Conservation (phyloP, 2,888 invertebrate genomes). For the Netelia fuscicornis region DNA sequence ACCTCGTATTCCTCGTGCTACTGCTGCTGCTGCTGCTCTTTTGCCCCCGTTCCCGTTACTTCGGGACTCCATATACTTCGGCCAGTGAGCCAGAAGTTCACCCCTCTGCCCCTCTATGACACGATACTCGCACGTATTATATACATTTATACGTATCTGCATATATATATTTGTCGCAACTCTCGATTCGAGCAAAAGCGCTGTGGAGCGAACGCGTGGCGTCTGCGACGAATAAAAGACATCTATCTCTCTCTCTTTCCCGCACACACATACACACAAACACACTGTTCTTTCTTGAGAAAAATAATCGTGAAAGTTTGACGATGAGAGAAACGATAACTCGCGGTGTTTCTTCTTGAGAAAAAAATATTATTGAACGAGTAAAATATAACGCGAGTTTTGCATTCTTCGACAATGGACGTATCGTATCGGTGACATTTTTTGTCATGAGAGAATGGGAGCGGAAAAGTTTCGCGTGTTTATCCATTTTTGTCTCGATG, state of each 20-base stretch:
- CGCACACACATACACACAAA: too few species aligned
- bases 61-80: constrained; percentile 40
- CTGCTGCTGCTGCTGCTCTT: constrained; percentile 42
- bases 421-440: constrained; percentile 1
- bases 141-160: constrained; percentile 10
- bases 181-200: constrained; percentile 51
- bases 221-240: constrained; percentile 62
- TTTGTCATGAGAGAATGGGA: neutral
- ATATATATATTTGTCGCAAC: constrained; percentile 20
- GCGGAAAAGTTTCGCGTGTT: neutral
- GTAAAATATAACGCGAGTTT: constrained; percentile 20
- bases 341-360: constrained; percentile 19
- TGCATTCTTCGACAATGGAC: neutral
- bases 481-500: neutral
- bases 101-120: constrained; percentile 16
- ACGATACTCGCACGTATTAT: constrained; percentile 31
- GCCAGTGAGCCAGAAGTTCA: constrained; percentile 36
- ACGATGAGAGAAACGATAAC: constrained; percentile 18
- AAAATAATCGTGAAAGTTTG: constrained; percentile 64
- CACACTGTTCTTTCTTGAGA: constrained; percentile 35
- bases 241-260: constrained; percentile 1
- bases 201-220: constrained; percentile 48
- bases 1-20: constrained; percentile 63
- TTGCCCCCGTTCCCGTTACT: constrained; percentile 67
- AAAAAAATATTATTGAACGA: constrained; percentile 43